Percentiles rank a stretch among this genome's conserved stretches.
Conservation (phyloP, 2,888 invertebrate species). For the Tineola bisselliella region DNA sequence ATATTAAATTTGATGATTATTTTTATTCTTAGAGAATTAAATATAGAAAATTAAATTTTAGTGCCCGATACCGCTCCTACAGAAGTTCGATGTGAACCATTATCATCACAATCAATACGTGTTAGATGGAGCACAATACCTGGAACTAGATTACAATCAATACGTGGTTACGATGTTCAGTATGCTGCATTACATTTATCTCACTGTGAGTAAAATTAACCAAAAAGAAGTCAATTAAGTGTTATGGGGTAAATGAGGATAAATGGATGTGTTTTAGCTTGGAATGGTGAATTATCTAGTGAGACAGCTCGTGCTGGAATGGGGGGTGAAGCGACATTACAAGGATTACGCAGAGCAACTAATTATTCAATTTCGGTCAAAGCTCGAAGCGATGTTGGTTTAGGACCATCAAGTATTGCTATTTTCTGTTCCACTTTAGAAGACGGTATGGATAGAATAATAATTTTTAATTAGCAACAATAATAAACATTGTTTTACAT, state of each 20-base stretch:
- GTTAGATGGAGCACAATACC: conserved; percentile 74
- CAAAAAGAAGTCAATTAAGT: too few relatives aligned
- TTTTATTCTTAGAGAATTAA: neutral
- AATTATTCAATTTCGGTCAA: conserved; percentile 85
- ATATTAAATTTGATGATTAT: too few relatives aligned
- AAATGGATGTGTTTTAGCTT: conserved; percentile 17
- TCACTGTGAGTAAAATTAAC: conserved; percentile 25
- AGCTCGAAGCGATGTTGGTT: conserved; percentile 80
- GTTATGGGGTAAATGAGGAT: neutral
- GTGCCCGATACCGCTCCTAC: conserved; percentile 77
- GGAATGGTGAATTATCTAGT: conserved; percentile 21
- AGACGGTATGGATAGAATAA: conserved; percentile 66
- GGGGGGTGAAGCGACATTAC: conserved; percentile 72
- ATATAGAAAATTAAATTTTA: conserved; percentile 23
- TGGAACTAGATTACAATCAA: conserved; percentile 58
- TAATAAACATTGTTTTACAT: neutral
- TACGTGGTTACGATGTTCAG: conserved; percentile 80
- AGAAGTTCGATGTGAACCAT: conserved; percentile 73
- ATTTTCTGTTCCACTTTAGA: conserved; percentile 80
- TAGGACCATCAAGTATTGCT: conserved; percentile 77
- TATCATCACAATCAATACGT: conserved; percentile 76
- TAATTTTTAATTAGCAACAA: too few relatives aligned
- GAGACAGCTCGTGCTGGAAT: conserved; percentile 21
- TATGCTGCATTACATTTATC: conserved; percentile 67
- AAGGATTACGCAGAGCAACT: conserved; percentile 78